Evolutionary conservation across 2,113 vertebrate species (phyloP).

Genomic region (Amazona guildingii): DNA sequence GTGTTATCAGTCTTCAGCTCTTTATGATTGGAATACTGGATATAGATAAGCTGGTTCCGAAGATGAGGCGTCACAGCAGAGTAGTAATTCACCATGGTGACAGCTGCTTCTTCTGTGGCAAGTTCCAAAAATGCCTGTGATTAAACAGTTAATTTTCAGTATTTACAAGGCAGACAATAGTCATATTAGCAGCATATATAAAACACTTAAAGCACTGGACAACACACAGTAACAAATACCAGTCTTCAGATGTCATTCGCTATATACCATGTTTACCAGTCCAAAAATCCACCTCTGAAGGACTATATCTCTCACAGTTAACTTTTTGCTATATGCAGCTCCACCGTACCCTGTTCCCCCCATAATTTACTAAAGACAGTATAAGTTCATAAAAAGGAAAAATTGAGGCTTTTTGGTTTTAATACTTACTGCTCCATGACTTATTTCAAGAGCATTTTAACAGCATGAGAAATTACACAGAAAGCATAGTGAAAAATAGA

Average conservation of each 20-base stretch:
- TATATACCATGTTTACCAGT: background rate
- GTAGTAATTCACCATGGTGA: constrained; percentile 98
- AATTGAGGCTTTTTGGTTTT: background rate
- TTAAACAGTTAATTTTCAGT: background rate
- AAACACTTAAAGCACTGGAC: background rate
- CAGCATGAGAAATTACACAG: background rate
- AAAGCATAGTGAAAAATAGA: background rate
- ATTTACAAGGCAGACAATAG: background rate
- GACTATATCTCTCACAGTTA: background rate
- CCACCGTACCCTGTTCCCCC: rapidly evolving
- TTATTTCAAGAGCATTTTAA: background rate
- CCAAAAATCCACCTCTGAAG: background rate
- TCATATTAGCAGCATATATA: background rate
- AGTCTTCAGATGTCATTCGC: background rate
- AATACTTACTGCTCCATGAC: background rate
- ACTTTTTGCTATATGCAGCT: background rate
- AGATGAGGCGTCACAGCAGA: constrained; percentile 90
- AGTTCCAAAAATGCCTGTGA: constrained; percentile 93
- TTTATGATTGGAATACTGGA: constrained; percentile 98
- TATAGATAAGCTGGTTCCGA: constrained; percentile 92
- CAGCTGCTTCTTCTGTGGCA: constrained; percentile 93
- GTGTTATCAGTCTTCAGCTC: constrained; percentile 96
- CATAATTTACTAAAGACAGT: background rate
- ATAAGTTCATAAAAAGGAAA: background rate
- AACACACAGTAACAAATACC: background rate